phyloP scores from a whole-genome alignment of 2,888 invertebrate species.

The Nesidiocoris tenuis region DNA sequence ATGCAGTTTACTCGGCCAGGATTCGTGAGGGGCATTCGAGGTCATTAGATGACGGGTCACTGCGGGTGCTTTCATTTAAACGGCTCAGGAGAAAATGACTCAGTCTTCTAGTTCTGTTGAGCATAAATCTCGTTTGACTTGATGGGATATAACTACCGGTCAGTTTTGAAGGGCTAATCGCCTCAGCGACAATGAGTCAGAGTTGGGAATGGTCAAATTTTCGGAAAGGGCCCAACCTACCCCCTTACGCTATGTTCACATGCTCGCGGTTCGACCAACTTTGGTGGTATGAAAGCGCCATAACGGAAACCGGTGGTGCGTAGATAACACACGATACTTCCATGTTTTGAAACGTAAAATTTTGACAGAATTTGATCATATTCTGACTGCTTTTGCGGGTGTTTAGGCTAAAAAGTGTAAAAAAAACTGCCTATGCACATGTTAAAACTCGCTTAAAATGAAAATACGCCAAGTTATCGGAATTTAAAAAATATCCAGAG shows the following conservation, averaged over 20 bases:
- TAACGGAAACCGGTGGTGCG: too few relatives aligned
- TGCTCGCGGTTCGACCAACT: too few relatives aligned
- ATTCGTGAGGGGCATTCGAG: not conserved
- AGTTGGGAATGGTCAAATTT: not conserved
- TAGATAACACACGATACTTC: too few relatives aligned
- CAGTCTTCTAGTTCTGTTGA: not conserved
- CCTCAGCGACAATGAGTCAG: not conserved
- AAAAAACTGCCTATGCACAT: too few relatives aligned
- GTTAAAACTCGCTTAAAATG: too few relatives aligned
- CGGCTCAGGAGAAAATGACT: conserved; percentile 18
- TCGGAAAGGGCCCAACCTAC: not conserved
- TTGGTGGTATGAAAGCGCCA: too few relatives aligned
- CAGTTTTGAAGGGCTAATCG: conserved; percentile 21
- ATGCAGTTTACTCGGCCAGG: not conserved
- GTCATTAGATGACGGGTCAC: not conserved
- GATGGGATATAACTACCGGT: conserved; percentile 39
- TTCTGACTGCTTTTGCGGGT: too few relatives aligned
- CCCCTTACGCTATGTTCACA: not conserved
- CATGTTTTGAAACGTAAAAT: too few relatives aligned
- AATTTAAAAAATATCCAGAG: too few relatives aligned
- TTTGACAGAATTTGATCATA: too few relatives aligned
- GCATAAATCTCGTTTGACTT: conserved; percentile 40
- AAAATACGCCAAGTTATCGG: too few relatives aligned
- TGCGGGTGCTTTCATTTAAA: not conserved
- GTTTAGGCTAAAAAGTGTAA: too few relatives aligned